Percentiles rank a stretch among this genome's conserved stretches.
Evolutionary conservation across 2,797 vertebrate genomes (phyloP).

Genomic region (Labroides dimidiatus): DNA sequence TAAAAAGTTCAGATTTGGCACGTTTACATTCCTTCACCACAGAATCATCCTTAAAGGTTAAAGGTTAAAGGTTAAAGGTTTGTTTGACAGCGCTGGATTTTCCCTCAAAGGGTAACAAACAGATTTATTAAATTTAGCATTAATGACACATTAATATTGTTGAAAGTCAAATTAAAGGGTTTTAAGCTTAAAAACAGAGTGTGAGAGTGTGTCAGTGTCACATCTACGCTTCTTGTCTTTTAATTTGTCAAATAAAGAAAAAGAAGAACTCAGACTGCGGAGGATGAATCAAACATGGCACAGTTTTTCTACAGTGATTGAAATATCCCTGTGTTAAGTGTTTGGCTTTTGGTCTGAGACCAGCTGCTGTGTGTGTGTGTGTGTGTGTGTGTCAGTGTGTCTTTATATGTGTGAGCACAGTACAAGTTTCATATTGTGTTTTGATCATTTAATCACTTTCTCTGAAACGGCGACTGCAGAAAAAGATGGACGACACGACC

Average conservation of each 20-base stretch:
- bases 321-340: not conserved
- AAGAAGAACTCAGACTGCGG: constrained; percentile 4
- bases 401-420: constrained; percentile 13
- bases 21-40: constrained; percentile 5
- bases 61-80: constrained; percentile 1
- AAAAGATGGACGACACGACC: no score
- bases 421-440: not conserved
- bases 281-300: constrained; percentile 12
- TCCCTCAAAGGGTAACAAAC: not conserved
- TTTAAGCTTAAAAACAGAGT: not conserved
- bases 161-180: constrained; percentile 26
- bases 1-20: constrained; percentile 11
- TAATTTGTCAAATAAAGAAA: not conserved
- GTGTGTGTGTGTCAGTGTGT: not conserved
- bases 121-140: not conserved
- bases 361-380: not conserved
- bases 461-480: no score
- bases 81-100: not conserved
- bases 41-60: not conserved
- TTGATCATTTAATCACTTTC: not conserved
- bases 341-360: constrained; percentile 1
- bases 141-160: not conserved
- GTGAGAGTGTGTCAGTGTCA: not conserved
- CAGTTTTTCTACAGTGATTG: constrained; percentile 16
- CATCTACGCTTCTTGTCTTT: not conserved